Base-by-base conservation (phyloP, 2,888 invertebrate genomes). In the Patella pellucida region DNA sequence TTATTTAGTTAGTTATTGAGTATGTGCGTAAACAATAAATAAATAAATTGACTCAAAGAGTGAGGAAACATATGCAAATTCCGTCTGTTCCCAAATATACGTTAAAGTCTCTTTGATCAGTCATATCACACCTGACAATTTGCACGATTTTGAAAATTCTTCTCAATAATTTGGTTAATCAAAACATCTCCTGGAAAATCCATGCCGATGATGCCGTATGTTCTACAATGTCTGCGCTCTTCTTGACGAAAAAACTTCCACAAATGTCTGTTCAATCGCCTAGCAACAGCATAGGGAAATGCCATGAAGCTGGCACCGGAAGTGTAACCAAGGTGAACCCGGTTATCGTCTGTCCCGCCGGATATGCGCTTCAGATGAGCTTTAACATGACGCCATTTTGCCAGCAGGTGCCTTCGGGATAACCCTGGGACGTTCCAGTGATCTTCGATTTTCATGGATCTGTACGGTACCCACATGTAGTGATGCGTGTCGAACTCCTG, bases 251-350 rank as follows among this genome's bases (percentile, higher is more conserved):
- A 23, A 11, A 62, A 19, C 23, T 62, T 62, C 62, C 62, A 62
- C 14, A 62, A 19, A 23, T 14, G 23, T 62, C 14, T 62, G 14
- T 62, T 62, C 62, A 23, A 12, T 4, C 14, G 19, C 23, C 12
- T 19, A 19, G 62, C 19, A 62, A 62, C 62, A 11, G 62, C 62
- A 23, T 62, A 62, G 5, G 62, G 62, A 62, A 62, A 23, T 3
- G 62, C 62, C 62, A 62, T 62, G 23, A 62, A 62, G 23, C 62
- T 62, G 11, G 62, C 23, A 62, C 62, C 62, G 15, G 62, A 62
- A 23, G 9, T 62, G 11, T 15, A 62, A 12, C 12, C 23, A 0
- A 62, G 62, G 14, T 62, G 62, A 14, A 62, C 62, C 19, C 62
- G 62, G 41, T 9, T 41, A 62, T 19, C 19, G 14, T 23, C 62